Conservation (phyloP, 2,797 vertebrate species). For the Mastacembelus armatus region DNA sequence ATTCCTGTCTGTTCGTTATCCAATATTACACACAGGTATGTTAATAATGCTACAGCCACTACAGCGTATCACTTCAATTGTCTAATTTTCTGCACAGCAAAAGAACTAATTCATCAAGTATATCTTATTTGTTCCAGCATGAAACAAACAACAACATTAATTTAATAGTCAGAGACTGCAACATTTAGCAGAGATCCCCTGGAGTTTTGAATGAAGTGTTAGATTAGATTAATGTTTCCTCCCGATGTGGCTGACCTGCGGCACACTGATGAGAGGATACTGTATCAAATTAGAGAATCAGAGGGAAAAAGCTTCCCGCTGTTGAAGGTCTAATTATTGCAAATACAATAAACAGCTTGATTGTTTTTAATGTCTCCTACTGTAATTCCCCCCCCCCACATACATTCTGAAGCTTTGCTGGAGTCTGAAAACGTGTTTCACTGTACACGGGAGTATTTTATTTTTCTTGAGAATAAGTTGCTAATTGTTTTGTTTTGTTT, state of each 20-base stretch:
- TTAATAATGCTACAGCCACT: slow-evolving; percentile 22
- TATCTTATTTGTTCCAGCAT: slow-evolving; percentile 70
- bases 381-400: slow-evolving; percentile 8
- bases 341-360: slow-evolving; percentile 81
- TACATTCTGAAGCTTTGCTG: slow-evolving; percentile 13
- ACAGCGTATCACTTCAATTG: slow-evolving; percentile 31
- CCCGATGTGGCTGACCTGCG: slow-evolving; percentile 78
- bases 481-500: background rate
- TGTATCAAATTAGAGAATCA: slow-evolving; percentile 81
- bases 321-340: slow-evolving; percentile 79
- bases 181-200: slow-evolving; percentile 75
- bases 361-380: slow-evolving; percentile 74
- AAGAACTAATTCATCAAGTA: slow-evolving; percentile 57
- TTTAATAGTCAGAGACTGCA: slow-evolving; percentile 75
- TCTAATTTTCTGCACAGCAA: slow-evolving; percentile 50
- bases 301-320: slow-evolving; percentile 67
- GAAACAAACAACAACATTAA: slow-evolving; percentile 83
- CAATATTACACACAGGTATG: slow-evolving; percentile 23
- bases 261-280: slow-evolving; percentile 66
- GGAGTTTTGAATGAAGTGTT: slow-evolving; percentile 81
- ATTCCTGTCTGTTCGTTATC: slow-evolving; percentile 31
- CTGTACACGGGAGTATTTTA: background rate
- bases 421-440: slow-evolving; percentile 10
- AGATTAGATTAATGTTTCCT: slow-evolving; percentile 81
- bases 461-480: slow-evolving; percentile 10